Evolutionary conservation across 1,140 invertebrate species (phyloP), one percentile per base, ranked within the genome.

Genomic region (Tenebrio molitor): DNA sequence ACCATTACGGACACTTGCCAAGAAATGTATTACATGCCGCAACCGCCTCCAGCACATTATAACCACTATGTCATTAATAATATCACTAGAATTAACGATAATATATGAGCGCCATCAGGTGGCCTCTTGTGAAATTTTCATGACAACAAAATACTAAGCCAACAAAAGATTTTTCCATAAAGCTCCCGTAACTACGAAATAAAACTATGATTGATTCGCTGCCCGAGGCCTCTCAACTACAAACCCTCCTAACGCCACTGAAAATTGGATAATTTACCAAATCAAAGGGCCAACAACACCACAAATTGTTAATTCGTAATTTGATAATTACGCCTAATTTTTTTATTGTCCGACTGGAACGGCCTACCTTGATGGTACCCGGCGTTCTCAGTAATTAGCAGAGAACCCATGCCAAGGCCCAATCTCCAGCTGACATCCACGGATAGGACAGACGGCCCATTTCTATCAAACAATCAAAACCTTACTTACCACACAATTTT

Each of bases 51-150:
- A 17, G 50, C 50, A 58, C 23, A 6, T 25, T 29, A 58, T 58
- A 58, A 58, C 50, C 12, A 29, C 50, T 14, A 29, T 58, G 50
- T 58, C 50, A 58, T 58, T 58, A 58, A 58, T 58, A 58, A 58
- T 58, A 58, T 58, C 50, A 58, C 50, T 58, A 15, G 50, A 29
- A 58, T 58, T 58, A 58, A 17, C 50, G 50, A 58, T 58, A 58
- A 58, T 33, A 58, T 33, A 58, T 58, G 50, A 29, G 46, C 46
- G 29, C 46, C n/a, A 39, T 39, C 36, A 39, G 2, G 2, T 12
- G 12, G 36, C 2, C 21, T 29, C 6, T 53, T 53, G 17, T 16
- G 17, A 53, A 53, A 53, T 23, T 53, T 53, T 53, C 21, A 53
- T 25, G 8, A 23, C 19, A n/a, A 29, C 21, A 53, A 53, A 53